Evolutionary conservation across 1,140 invertebrate genomes (phyloP).

Genomic region (Argopecten irradians): DNA sequence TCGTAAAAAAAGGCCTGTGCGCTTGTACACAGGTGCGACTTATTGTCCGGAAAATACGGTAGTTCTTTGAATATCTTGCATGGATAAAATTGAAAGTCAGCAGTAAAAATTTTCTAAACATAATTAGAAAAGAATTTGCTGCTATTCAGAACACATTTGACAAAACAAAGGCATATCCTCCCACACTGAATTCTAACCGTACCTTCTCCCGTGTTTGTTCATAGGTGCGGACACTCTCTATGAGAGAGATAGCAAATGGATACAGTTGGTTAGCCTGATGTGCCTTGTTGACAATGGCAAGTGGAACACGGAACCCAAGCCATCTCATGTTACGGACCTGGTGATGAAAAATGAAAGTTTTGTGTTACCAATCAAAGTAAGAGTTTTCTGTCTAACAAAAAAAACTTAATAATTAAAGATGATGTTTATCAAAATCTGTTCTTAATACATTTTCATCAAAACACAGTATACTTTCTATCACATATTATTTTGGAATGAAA

Average conservation of each 20-base stretch:
- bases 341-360: slow-evolving; percentile 52
- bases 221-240: slow-evolving; percentile 98
- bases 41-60: no score
- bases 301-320: slow-evolving; percentile 96
- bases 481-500: no score
- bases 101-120: no score
- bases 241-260: slow-evolving; percentile 98
- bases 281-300: slow-evolving; percentile 99
- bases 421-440: not conserved
- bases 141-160: no score
- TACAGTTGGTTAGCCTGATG: slow-evolving; percentile 99
- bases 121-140: no score
- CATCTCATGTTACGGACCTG: slow-evolving; percentile 96
- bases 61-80: no score
- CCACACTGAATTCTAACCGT: slow-evolving; percentile 58
- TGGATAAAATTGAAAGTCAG: no score
- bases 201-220: slow-evolving; percentile 98
- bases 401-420: not conserved
- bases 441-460: no score
- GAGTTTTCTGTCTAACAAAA: not conserved
- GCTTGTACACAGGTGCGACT: no score
- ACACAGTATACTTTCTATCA: no score
- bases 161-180: no score
- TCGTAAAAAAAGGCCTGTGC: no score
- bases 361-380: not conserved